phyloP scores from a whole-genome alignment of 2,888 invertebrate genomes.

The Isoperla grammatica region DNA sequence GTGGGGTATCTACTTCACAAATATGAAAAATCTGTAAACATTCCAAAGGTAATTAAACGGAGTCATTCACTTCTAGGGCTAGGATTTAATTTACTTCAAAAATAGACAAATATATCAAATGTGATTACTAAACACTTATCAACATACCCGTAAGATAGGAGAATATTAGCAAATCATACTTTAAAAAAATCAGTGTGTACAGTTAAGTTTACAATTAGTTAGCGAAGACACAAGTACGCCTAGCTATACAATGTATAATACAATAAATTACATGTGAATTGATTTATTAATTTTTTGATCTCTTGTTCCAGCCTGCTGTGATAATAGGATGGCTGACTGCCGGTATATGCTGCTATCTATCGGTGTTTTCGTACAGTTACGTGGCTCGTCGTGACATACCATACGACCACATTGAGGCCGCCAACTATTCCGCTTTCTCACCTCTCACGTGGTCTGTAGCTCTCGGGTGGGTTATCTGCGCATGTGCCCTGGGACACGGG shows the following conservation, averaged over 20 bases:
- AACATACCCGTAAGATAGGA: too few species aligned
- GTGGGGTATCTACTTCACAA: conserved; percentile 52
- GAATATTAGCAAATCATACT: too few species aligned
- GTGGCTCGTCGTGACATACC: conserved; percentile 54
- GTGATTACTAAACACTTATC: too few species aligned
- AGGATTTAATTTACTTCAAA: too few species aligned
- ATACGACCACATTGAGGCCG: conserved; percentile 55
- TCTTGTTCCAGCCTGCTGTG: conserved; percentile 12
- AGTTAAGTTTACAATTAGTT: too few species aligned
- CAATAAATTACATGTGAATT: too few species aligned
- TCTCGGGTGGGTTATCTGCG: conserved; percentile 60
- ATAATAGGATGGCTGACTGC: conserved; percentile 53
- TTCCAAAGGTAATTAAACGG: conserved; percentile 42
- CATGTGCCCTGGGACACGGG: conserved; percentile 51
- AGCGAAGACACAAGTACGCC: too few species aligned
- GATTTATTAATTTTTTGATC: too few species aligned
- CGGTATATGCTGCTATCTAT: conserved; percentile 47
- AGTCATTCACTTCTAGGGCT: too few species aligned
- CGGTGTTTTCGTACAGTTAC: conserved; percentile 55
- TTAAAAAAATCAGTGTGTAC: too few species aligned
- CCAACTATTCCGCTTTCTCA: conserved; percentile 58
- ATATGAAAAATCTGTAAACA: conserved; percentile 42
- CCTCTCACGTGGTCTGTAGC: conserved; percentile 57
- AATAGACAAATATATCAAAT: too few species aligned
- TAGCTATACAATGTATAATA: too few species aligned